phyloP scores from a whole-genome alignment of 2,113 vertebrate genomes.

The Tetrax tetrax region DNA sequence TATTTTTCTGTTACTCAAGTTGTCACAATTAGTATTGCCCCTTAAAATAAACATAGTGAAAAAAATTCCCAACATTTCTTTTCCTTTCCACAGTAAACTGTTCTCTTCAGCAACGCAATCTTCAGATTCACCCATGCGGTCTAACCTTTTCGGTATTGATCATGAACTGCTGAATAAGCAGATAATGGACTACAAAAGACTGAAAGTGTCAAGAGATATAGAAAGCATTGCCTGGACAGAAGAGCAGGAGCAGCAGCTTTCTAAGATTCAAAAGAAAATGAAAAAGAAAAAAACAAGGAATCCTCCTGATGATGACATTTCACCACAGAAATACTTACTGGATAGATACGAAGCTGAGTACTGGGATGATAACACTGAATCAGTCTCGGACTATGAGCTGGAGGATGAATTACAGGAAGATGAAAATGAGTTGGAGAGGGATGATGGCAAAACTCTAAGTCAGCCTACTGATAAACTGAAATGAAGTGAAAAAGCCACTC shows the following conservation, averaged over 20 bases:
- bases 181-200: slow-evolving; percentile 80
- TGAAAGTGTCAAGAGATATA: background rate
- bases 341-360: background rate
- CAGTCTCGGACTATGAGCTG: background rate
- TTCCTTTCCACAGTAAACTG: slow-evolving; percentile 55
- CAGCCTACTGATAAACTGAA: background rate
- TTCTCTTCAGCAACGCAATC: background rate
- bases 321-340: slow-evolving; percentile 63
- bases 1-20: background rate
- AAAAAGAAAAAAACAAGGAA: slow-evolving; percentile 59
- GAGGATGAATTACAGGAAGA: slow-evolving; percentile 46
- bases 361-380: background rate
- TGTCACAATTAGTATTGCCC: background rate
- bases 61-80: background rate
- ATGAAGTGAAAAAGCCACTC: background rate
- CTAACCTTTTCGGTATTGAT: slow-evolving; percentile 78
- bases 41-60: background rate
- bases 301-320: slow-evolving; percentile 31
- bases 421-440: background rate
- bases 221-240: slow-evolving; percentile 2
- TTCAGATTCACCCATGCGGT: background rate
- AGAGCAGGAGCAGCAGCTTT: slow-evolving; percentile 60
- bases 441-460: background rate
- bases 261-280: slow-evolving; percentile 55
- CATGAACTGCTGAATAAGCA: slow-evolving; percentile 80